Base-by-base conservation (phyloP, 2,113 vertebrate genomes). In the Smithornis capensis region DNA sequence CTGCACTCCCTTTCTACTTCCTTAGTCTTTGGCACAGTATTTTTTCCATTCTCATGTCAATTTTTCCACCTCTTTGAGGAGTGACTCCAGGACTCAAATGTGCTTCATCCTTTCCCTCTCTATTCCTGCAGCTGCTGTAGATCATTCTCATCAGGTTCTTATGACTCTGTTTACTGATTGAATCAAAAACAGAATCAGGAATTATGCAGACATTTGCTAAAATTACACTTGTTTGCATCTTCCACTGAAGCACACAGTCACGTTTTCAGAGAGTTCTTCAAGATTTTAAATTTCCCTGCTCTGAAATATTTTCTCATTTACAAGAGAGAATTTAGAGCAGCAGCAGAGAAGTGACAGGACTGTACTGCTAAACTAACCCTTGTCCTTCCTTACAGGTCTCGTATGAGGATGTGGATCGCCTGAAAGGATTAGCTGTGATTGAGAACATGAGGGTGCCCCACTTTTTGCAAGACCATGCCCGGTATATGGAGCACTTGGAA, bases 381-480 rank as follows among this genome's bases (percentile, higher is more conserved):
- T 42, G 33, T 80, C 33, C 50, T 92, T 74, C 83, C 81, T 80
- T 94, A 6, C 92, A 99, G 99, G 98, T 99, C 83, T 99, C 99
- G 0, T 99, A 98, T 4, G 99, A 99, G 96, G 99, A 99, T 6
- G 98, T 99, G 95, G 99, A 99, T 13, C 98, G 98, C 15, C 97
- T 99, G 79, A 99, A 98, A 71, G 96, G 93, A 21, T 64, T 98
- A 79, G 99, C 98, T 7, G 98, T 98, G 63, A 98, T 96, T 38
- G 98, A 99, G 35, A 98, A 98, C 65, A 97, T 98, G 88, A 98
- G 99, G 59, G 98, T 99, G 62, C 99, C 99, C 0, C 99, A 99
- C 96, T 99, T 99, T 86, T 91, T 99, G 92, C 98, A 99, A 92
- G 98, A 99, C 96, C 98, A 97, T 12, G 60, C 44, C 6, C 98